Evolutionary conservation across 2,113 vertebrate species (phyloP).

Genomic region (Passer domesticus): DNA sequence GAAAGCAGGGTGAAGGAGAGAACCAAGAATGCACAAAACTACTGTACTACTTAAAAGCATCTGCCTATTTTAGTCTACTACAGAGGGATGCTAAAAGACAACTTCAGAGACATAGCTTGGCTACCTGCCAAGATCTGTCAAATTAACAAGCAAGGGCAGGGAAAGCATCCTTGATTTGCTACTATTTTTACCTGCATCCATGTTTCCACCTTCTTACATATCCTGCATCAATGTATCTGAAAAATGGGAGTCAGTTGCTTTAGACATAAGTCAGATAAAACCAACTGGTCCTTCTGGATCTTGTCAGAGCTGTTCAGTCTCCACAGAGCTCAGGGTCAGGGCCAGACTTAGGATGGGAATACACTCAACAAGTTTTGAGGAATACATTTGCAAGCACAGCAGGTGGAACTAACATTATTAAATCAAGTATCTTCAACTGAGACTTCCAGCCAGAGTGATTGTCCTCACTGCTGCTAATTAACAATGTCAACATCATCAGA

Average conservation of each 20-base stretch:
- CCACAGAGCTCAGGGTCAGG: not conserved
- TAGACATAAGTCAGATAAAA: not conserved
- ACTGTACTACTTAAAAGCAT: not conserved
- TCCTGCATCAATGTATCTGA: slow-evolving; percentile 2
- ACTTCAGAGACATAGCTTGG: not conserved
- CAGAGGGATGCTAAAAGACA: not conserved
- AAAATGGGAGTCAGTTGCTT: not conserved
- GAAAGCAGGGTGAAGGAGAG: not conserved
- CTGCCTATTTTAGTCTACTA: not conserved
- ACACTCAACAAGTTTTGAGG: not conserved
- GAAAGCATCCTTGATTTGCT: not conserved
- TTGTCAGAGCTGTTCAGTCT: not conserved
- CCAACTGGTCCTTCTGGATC: not conserved
- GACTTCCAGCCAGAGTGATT: not conserved
- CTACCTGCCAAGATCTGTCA: not conserved
- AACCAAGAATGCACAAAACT: not conserved
- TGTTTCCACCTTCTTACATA: not conserved
- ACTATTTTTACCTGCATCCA: slow-evolving; percentile 34
- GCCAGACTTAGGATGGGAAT: not conserved
- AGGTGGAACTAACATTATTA: not conserved
- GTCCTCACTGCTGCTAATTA: not conserved
- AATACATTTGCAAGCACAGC: not conserved
- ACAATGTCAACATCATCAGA: not conserved
- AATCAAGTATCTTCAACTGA: not conserved
- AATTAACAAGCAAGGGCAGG: not conserved